Conservation (phyloP, 2,797 vertebrate genomes). For the Chelonia mydas region DNA sequence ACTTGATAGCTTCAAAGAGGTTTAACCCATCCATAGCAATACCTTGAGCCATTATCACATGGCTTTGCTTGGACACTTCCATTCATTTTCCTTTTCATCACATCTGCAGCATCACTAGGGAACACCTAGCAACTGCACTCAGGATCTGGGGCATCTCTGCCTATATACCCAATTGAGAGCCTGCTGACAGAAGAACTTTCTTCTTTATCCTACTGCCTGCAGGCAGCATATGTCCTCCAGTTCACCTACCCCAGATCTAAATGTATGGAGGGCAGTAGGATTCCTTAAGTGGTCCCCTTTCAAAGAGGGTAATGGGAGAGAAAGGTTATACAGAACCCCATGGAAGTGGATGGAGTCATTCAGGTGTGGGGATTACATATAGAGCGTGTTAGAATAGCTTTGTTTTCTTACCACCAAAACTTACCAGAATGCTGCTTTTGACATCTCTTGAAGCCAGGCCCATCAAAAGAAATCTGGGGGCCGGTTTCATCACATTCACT, state of each 20-base stretch:
- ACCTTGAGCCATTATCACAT: background rate
- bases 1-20: too few relatives aligned
- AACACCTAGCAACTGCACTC: rapidly evolving
- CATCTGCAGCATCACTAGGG: background rate
- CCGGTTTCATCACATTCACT: background rate
- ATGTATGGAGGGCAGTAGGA: background rate
- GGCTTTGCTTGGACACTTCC: background rate
- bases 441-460: background rate
- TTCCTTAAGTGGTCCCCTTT: background rate
- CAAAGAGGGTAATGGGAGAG: background rate
- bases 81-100: background rate
- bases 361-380: background rate
- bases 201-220: background rate
- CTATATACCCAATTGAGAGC: background rate
- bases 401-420: background rate
- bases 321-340: rapidly evolving
- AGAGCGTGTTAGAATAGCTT: background rate
- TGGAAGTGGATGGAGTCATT: background rate
- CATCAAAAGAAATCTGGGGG: background rate
- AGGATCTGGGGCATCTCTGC: background rate
- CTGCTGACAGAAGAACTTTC: background rate
- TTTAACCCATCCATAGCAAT: background rate
- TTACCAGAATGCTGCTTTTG: background rate
- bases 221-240: background rate
- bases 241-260: background rate